phyloP scores from a whole-genome alignment of 2,797 vertebrate genomes.

The Leptatherina wallacei region DNA sequence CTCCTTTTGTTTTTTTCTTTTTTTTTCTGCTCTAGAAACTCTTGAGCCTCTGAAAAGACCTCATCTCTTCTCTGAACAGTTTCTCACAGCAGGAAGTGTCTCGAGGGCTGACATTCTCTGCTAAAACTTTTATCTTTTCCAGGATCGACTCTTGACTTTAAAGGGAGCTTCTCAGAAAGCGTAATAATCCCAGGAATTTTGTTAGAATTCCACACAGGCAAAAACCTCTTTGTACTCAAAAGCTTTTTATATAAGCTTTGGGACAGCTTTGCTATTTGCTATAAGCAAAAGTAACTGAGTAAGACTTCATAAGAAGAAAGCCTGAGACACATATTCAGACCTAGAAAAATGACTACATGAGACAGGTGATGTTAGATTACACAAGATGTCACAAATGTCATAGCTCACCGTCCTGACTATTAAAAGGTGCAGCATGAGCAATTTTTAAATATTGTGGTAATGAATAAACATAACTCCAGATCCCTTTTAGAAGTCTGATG shows the following conservation, averaged over 20 bases:
- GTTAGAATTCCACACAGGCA: too few species aligned
- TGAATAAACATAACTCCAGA: not conserved
- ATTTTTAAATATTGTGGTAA: too few species aligned
- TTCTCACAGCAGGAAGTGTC: constrained; percentile 6
- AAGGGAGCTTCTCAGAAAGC: not conserved
- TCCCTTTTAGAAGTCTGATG: not conserved
- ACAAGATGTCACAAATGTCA: not conserved
- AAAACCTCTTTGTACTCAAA: not conserved
- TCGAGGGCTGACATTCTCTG: not conserved
- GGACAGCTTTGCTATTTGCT: not conserved
- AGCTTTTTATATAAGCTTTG: not conserved
- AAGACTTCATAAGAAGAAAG: too few species aligned
- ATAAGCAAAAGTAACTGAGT: not conserved
- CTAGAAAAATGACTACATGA: not conserved
- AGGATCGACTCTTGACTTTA: not conserved
- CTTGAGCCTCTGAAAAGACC: constrained; percentile 1
- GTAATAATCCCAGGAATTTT: not conserved
- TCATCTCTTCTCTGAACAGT: not conserved
- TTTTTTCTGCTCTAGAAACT: not conserved
- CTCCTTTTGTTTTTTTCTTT: not conserved
- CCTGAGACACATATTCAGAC: too few species aligned
- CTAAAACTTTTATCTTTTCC: not conserved
- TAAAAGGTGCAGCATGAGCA: not conserved
- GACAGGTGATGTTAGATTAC: not conserved
- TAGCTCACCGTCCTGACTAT: not conserved